Evolutionary conservation across 2,888 invertebrate genomes (phyloP), one percentile per base, ranked within the genome.

Genomic region (Heterodera filipjevi): DNA sequence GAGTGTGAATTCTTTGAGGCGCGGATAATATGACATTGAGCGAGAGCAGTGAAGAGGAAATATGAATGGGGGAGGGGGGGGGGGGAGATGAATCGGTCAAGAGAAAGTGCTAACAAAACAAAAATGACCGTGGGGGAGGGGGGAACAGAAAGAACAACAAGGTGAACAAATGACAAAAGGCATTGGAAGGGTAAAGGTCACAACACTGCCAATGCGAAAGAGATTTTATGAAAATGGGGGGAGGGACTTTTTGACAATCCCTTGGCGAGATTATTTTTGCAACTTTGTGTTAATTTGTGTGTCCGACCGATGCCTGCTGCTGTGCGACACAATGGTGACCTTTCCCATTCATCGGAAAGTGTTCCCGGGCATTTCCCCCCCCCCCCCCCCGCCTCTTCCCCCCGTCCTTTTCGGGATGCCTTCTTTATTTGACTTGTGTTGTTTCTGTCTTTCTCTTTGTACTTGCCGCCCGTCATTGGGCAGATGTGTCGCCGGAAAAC

Each of bases 401-500:
- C 16, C 19, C 49, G 49, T 59, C 59, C 59, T 59, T 59, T 59
- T 59, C 59, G 59, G 59, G 68, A 68, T 68, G 33, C 19, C 22
- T 35, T 68, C 59, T 59, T 59, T 22, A n/a, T 59, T 27, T 59
- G 59, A 59, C 59, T 59, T 59, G 59, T n/a, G n/a, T n/a, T 49
- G 30, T 68, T 30, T 68, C 33, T 5, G 32, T 35, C 66, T 35
- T 68, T 35, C 49, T 16, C 68, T 68, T 68, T 68, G 68, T 16
- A 19, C 16, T 68, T 27, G 68, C 68, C 35, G 68, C 68, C 53
- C 59, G 27, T 68, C 68, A 68, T 68, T 35, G 59, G 68, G 68
- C 68, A 68, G 68, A 68, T 68, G 68, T 68, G 32, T 32, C 68
- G 68, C 68, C 68, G 68, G 68, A 68, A 68, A 27, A 68, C 27